A percentile compares a stretch with the other conserved stretches of the same genome.
Conservation (phyloP, 2,113 vertebrate genomes). For the Excalfactoria chinensis region DNA sequence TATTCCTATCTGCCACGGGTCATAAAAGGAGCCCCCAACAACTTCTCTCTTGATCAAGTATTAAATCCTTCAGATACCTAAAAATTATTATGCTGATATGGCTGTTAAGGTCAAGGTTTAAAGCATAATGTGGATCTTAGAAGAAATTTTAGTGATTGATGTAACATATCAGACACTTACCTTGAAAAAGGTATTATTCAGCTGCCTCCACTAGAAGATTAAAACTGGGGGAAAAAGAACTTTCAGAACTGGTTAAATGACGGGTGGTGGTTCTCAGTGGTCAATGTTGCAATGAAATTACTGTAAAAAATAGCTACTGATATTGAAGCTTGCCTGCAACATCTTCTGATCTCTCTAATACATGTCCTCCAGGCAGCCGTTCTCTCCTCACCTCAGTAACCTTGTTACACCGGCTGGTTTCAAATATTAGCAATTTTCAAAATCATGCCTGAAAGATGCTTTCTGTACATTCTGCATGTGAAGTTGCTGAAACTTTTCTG, state of each 20-base stretch:
- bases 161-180: conserved; percentile 50
- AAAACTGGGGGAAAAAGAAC: conserved; percentile 46
- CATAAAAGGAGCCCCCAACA: conserved; percentile 50
- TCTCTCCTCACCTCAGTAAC: conserved; percentile 64
- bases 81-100: conserved; percentile 54
- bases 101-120: conserved; percentile 69
- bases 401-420: conserved; percentile 57
- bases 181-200: conserved; percentile 53
- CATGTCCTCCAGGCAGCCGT: conserved; percentile 51
- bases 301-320: conserved; percentile 63
- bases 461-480: conserved; percentile 34
- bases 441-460: conserved; percentile 29
- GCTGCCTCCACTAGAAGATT: conserved; percentile 56
- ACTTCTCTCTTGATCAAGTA: conserved; percentile 22
- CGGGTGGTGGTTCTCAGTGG: conserved; percentile 55
- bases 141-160: conserved; percentile 50
- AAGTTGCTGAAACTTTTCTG: conserved; percentile 56
- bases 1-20: neutral
- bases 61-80: conserved; percentile 57
- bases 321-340: conserved; percentile 64
- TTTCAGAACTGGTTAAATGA: conserved; percentile 56
- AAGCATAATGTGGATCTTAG: conserved; percentile 57
- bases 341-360: conserved; percentile 56
- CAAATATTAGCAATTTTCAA: conserved; percentile 65
- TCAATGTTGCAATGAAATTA: conserved; percentile 66